phyloP scores from a whole-genome alignment of 2,888 invertebrate genomes.

The Lamproptera curius region DNA sequence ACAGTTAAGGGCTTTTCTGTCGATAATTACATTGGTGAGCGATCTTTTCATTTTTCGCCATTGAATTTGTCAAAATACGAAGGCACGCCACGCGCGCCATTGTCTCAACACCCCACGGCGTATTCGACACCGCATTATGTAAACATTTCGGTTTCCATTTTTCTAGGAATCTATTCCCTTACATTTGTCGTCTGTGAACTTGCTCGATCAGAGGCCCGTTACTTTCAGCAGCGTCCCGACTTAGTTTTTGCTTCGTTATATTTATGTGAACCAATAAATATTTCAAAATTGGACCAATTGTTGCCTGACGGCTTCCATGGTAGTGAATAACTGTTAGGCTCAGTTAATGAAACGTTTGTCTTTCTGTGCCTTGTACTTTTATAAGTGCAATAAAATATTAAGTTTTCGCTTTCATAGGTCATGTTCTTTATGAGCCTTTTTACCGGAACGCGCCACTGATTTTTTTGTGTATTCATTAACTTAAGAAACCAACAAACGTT shows the following conservation, averaged over 20 bases:
- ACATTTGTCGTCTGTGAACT: slow-evolving; percentile 51
- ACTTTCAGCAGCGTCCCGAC: slow-evolving; percentile 40
- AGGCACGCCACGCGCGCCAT: slow-evolving; percentile 63
- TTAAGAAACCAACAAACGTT: no score
- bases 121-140: slow-evolving; percentile 68
- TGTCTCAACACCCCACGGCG: slow-evolving; percentile 45
- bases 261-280: slow-evolving; percentile 71
- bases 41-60: slow-evolving; percentile 56
- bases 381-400: slow-evolving; percentile 39
- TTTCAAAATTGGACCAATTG: slow-evolving; percentile 69
- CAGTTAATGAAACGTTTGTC: slow-evolving; percentile 59
- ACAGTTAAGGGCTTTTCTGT: slow-evolving; percentile 61
- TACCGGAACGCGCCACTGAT: no score
- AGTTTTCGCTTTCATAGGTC: slow-evolving; percentile 64
- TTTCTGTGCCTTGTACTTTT: slow-evolving; percentile 46
- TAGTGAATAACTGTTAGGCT: slow-evolving; percentile 71
- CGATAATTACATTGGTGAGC: slow-evolving; percentile 71
- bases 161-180: slow-evolving; percentile 55
- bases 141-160: slow-evolving; percentile 74
- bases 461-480: no score
- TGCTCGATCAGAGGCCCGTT: slow-evolving; percentile 58
- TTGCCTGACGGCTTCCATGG: slow-evolving; percentile 64
- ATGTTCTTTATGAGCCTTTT: slow-evolving; percentile 18
- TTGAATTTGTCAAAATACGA: slow-evolving; percentile 64
- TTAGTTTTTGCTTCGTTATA: slow-evolving; percentile 25